Evolutionary conservation across 2,113 vertebrate species (phyloP), one percentile per base, ranked within the genome.

Genomic region (Brevimyrus niger): DNA sequence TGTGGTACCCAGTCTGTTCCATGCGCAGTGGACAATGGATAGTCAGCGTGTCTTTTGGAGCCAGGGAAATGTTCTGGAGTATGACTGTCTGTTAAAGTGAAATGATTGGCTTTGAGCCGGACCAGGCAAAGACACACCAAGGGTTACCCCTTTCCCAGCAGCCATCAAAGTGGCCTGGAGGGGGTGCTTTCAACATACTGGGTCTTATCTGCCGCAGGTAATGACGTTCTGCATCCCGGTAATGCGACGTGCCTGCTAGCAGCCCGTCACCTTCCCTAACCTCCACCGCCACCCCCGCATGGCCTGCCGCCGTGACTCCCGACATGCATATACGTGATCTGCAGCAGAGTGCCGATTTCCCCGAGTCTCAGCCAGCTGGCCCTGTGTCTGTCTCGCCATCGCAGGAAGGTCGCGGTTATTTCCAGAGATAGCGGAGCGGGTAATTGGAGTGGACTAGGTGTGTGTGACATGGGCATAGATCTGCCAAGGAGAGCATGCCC

Each of bases 241-340:
- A 31, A 31, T 31, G n/a, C 27, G 15, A 42, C 35, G 35, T 80
- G 17, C 35, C 91, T 93, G 73, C 76, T 88, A 31, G 35, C 90
- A 91, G 92, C 92, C 91, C 90, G 47, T 80, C 82, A 87, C 89
- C 88, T 93, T 92, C 9, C 27, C 1, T 80, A 38, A 80, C 73
- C 73, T 35, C 73, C 73, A 38, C 35, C 91, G 73, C 89, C 73
- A 55, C 55, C 38, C 51, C 23, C 46, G 73, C 89, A 8, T 90
- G 73, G 76, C 38, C 84, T 21, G 42, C 1, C 23, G 19, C 44
- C 9, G 13, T 80, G 31, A 53, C 85, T 27, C 38, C 61, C 87
- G 19, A 87, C 46, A 87, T 9, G 35, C 21, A 38, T 53, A 82
- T 17, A 42, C 35, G n/a, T n/a, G 31, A 80, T 80, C 31, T 80